Base-by-base conservation (phyloP, 2,113 vertebrate genomes). In the Struthio camelus region DNA sequence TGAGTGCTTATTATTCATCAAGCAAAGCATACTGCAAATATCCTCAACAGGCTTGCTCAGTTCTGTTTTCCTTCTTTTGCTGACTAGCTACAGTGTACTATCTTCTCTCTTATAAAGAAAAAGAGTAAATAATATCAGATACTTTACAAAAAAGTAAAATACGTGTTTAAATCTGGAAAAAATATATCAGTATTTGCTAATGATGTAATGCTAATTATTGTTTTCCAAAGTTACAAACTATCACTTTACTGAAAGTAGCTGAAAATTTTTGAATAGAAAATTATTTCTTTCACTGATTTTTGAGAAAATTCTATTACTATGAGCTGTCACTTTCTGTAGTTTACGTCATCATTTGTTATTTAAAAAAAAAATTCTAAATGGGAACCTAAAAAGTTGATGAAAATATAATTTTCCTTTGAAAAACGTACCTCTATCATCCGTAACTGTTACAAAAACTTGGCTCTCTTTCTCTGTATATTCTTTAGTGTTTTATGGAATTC, bases 1-100 rank as follows among this genome's bases (percentile, higher is more conserved):
- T 80, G 18, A 91, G 59, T 93, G 85, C 54, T 85, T 76, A 82
- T 96, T 92, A 95, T 96, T 97, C 95, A 95, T 91, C 83, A 40
- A 30, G 79, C 25, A 92, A 85, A 66, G 19, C 51, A 89, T n/a
- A 75, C 64, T 83, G 72, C 72, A 97, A 94, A 93, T 38, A 85
- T 42, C 40, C 77, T 88, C 61, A 76, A 80, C 14, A 82, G 73
- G 78, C 86, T 72, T 89, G 87, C 85, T 30, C 59, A 34, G 18
- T 93, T 91, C 89, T 84, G 38, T 81, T 95, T 93, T 85, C 34
- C 61, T 90, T n/a, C 64, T 93, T 94, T 93, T 23, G 9, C 53
- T 91, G 67, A 80, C 6, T 16, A 92, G 38, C 36, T 54, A 1
- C 8, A 20, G 66, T 58, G 12, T 32, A 36, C 66, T 17, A 17